Percentiles rank a stretch among this genome's conserved stretches.
Evolutionary conservation across 2,113 vertebrate species (phyloP).

Genomic region (Mormoops blainvillei): DNA sequence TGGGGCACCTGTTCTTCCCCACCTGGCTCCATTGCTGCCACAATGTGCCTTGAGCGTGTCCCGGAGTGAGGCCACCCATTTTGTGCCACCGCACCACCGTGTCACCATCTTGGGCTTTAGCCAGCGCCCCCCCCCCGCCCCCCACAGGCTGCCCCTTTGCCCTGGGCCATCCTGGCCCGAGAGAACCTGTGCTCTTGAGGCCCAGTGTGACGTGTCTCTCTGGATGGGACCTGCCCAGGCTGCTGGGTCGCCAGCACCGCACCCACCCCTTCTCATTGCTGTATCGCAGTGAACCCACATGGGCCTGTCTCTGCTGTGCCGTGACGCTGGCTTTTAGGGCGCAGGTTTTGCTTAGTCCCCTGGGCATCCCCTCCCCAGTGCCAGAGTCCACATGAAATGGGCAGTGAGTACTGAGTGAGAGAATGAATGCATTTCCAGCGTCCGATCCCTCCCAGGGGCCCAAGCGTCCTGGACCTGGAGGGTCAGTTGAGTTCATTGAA

Average conservation of each 20-base stretch:
- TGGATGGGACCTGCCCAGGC: too few species aligned
- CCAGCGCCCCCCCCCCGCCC: not conserved
- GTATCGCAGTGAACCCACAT: too few species aligned
- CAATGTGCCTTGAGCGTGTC: not conserved
- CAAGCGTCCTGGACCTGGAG: not conserved
- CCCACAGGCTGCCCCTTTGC: not conserved
- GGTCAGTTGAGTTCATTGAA: not conserved
- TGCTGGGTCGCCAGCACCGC: too few species aligned
- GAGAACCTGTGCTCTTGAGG: not conserved
- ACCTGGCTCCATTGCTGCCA: too few species aligned
- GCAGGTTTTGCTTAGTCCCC: too few species aligned
- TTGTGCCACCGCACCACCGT: not conserved
- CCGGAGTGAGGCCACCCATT: too few species aligned
- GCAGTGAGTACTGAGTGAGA: too few species aligned
- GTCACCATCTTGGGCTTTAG: not conserved
- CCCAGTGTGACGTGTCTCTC: not conserved
- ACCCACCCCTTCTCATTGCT: not conserved
- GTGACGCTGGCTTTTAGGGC: too few species aligned
- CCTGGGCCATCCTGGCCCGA: not conserved
- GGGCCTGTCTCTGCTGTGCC: too few species aligned
- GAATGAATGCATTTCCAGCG: too few species aligned
- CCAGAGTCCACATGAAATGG: too few species aligned
- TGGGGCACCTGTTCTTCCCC: fast-evolving
- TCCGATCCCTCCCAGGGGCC: not conserved
- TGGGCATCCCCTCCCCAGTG: too few species aligned